phyloP scores from a whole-genome alignment of 2,113 vertebrate genomes.

The Cranoglanis bouderius region DNA sequence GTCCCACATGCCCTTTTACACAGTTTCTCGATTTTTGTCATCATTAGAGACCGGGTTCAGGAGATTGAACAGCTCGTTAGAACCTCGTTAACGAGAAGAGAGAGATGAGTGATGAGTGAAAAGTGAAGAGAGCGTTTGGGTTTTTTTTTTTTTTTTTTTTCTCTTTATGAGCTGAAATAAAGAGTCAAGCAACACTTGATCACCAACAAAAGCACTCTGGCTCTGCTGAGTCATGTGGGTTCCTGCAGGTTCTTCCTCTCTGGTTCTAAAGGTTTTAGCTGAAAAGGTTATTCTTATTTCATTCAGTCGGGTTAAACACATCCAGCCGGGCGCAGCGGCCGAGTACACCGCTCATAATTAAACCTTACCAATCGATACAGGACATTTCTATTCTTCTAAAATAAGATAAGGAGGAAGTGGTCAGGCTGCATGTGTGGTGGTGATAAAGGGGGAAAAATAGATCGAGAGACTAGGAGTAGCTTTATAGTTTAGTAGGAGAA shows the following conservation, averaged over 20 bases:
- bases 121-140: conserved; percentile 11
- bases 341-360: background rate
- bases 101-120: conserved; percentile 7
- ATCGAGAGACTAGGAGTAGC: background rate
- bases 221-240: background rate
- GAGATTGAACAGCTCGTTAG: conserved; percentile 23
- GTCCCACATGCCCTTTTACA: conserved; percentile 9
- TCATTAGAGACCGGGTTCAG: conserved; percentile 5
- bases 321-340: background rate
- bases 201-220: background rate
- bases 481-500: background rate
- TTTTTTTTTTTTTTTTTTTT: background rate
- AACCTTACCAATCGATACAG: background rate
- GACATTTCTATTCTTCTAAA: conserved; percentile 1
- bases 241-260: background rate
- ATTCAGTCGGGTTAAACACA: background rate
- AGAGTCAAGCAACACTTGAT: conserved; percentile 13
- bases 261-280: background rate
- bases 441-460: background rate
- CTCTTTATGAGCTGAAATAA: conserved; percentile 23
- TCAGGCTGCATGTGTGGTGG: background rate
- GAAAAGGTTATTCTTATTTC: background rate
- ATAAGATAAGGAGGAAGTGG: background rate
- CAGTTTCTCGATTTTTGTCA: conserved; percentile 39
- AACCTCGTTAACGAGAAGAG: conserved; percentile 23